phyloP scores from a whole-genome alignment of 2,888 invertebrate species.

The Hybos culiciformis region DNA sequence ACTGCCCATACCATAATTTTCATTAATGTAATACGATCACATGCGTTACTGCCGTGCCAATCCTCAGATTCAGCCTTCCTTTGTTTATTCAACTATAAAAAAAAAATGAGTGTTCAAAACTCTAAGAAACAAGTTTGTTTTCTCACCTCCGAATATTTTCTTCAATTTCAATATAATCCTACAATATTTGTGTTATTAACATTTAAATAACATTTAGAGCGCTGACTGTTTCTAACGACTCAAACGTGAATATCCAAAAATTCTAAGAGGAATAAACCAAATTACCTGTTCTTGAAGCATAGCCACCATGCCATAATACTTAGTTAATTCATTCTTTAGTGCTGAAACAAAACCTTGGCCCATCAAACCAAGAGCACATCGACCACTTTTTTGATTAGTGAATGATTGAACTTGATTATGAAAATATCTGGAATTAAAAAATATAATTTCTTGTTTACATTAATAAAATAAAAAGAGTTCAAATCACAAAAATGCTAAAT shows the following conservation, averaged over 20 bases:
- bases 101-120: neutral
- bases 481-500: no score
- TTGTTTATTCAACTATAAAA: conserved; percentile 18
- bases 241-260: neutral
- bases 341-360: conserved; percentile 77
- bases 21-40: conserved; percentile 49
- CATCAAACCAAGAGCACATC: conserved; percentile 56
- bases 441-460: neutral
- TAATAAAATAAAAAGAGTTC: no score
- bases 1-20: conserved; percentile 69
- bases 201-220: neutral
- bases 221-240: no score
- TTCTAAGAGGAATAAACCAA: neutral
- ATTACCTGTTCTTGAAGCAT: conserved; percentile 71
- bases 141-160: no score
- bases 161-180: no score
- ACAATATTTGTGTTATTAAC: no score
- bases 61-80: conserved; percentile 15
- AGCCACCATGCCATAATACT: conserved; percentile 80
- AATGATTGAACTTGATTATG: conserved; percentile 71
- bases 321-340: conserved; percentile 69
- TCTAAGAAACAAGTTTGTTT: neutral
- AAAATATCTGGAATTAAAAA: conserved; percentile 20
- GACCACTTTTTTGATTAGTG: conserved; percentile 56
- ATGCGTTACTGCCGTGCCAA: conserved; percentile 15